These are phyloP conservation scores for Eupsilia transversa DNA, from an alignment of 2,888 invertebrate species.

Conservation along the genomic window DNA sequence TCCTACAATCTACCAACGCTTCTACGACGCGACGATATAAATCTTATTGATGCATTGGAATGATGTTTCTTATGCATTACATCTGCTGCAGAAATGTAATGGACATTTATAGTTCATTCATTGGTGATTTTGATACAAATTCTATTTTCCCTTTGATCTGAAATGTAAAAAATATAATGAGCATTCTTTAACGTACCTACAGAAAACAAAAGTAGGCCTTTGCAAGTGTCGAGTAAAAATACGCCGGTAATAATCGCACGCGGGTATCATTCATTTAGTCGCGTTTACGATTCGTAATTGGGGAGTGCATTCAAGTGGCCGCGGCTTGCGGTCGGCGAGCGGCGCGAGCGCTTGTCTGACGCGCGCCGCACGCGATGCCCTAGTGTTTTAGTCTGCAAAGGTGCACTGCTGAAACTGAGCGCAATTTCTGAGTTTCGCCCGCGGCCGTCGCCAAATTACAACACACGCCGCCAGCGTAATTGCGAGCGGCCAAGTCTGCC, in stretches of 20 bases:
- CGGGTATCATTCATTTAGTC: conserved; percentile 80
- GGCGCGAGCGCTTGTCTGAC: conserved; percentile 70
- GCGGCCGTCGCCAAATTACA: conserved; percentile 86
- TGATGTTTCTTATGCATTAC: background rate
- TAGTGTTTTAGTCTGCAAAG: conserved; percentile 70
- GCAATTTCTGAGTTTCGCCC: conserved; percentile 85
- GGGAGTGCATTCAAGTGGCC: conserved; percentile 83
- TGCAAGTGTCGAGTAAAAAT: conserved; percentile 59
- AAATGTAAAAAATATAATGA: conserved; percentile 1
- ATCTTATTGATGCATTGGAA: background rate
- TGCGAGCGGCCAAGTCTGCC: conserved; percentile 76
- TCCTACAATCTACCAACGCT: background rate
- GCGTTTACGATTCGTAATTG: conserved; percentile 89
- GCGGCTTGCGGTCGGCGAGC: conserved; percentile 75
- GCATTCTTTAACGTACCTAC: conserved; percentile 32
- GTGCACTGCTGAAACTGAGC: conserved; percentile 79
- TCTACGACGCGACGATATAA: background rate
- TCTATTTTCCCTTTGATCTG: conserved; percentile 13
- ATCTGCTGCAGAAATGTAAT: background rate
- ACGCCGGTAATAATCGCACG: conserved; percentile 60
- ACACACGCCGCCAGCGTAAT: conserved; percentile 85
- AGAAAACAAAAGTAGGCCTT: conserved; percentile 56
- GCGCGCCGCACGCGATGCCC: conserved; percentile 82
- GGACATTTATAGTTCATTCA: background rate
- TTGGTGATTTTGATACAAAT: background rate